phyloP scores from a whole-genome alignment of 2,797 vertebrate species.

The Lithobates sylvaticus region DNA sequence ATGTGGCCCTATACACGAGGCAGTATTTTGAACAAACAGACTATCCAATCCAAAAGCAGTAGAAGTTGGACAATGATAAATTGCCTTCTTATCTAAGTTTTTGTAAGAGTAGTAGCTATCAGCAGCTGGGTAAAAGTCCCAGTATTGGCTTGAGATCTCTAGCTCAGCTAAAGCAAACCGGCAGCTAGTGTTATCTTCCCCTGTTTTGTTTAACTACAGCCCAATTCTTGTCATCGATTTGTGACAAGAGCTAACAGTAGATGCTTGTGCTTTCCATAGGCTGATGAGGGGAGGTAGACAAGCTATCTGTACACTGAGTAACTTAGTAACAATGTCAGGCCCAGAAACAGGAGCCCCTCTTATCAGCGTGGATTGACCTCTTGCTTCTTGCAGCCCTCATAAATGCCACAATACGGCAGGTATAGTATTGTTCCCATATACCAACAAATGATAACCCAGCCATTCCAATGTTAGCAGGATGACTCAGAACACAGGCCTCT shows the following conservation, averaged over 20 bases:
- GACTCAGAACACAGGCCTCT: constrained; percentile 22
- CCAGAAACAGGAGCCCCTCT: constrained; percentile 53
- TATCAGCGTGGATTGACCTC: constrained; percentile 53
- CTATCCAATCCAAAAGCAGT: background rate
- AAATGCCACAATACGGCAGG: constrained; percentile 48
- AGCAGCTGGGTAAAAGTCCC: constrained; percentile 25
- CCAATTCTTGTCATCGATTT: constrained; percentile 59
- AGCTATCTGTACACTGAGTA: constrained; percentile 54
- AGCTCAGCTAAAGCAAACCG: constrained; percentile 43
- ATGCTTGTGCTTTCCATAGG: constrained; percentile 55
- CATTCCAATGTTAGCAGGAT: constrained; percentile 31
- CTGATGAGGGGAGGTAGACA: constrained; percentile 24
- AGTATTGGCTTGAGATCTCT: constrained; percentile 47
- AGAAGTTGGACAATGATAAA: background rate
- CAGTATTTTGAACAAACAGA: background rate
- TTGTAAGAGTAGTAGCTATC: constrained; percentile 36
- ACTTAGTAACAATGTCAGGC: constrained; percentile 54
- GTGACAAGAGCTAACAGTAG: constrained; percentile 58
- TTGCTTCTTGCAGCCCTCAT: constrained; percentile 49
- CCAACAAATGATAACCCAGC: constrained; percentile 45
- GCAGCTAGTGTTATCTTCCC: constrained; percentile 42
- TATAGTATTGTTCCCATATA: constrained; percentile 53
- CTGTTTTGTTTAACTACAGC: constrained; percentile 54
- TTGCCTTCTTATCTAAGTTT: constrained; percentile 6
- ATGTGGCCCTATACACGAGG: background rate